Evolutionary conservation across 2,113 vertebrate genomes (phyloP), one percentile per base, ranked within the genome.

Genomic region (Arothron firmamentum): DNA sequence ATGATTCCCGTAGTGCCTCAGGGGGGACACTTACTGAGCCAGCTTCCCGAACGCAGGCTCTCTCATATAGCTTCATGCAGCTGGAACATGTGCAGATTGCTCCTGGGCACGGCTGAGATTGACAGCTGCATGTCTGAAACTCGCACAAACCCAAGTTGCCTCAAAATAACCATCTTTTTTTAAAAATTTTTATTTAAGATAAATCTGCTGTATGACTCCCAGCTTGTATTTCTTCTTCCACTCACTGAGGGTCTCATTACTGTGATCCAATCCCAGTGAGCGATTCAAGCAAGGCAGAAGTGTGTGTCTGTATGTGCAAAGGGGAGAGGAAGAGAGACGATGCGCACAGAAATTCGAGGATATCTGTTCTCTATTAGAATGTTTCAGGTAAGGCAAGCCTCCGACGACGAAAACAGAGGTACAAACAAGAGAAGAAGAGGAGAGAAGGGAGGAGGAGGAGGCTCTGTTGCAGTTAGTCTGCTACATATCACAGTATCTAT

Each of bases 311-410:
- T 76, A 48, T 59, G 70, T 75, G 76, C 66, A 67, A 48, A 61
- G 62, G 70, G 70, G 70, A 66, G 56, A 62, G 79, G 75, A 67
- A 79, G 53, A 86, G 82, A 86, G 82, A 86, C 79, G 72, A 86
- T 86, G 87, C 56, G 74, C 85, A 88, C 88, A 97, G 93, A 97
- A 95, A 97, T 96, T 96, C 92, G 79, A 95, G 95, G 94, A 98
- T 97, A 93, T 98, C 95, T 98, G 95, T 98, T 98, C 95, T 98
- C 95, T 98, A 97, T 95, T 93, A 93, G 93, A 92, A 94, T 90
- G 90, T 90, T 94, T 93, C 92, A 94, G 90, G 90, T 92, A 93
- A 88, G 91, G 90, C 91, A 95, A 94, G 92, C 92, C 90, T 96
- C 84, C 80, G 80, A 90, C 81, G 67, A 80, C 76, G 72, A 73